Evolutionary conservation across 1,140 invertebrate genomes (phyloP).

Genomic region (Protaetia brevitarsis): DNA sequence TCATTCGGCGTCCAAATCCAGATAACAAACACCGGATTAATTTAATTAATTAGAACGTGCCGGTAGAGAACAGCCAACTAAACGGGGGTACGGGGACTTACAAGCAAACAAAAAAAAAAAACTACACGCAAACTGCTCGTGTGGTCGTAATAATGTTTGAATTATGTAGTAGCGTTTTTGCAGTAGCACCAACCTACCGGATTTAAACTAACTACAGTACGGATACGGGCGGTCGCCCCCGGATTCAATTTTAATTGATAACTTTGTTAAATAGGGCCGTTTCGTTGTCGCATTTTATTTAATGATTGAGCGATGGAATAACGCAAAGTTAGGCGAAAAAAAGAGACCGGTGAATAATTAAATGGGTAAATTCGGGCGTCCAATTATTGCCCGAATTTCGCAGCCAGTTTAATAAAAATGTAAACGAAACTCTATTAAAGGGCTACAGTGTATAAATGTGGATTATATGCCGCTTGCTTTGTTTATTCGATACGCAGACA

Average conservation of each 20-base stretch:
- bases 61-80: neutral
- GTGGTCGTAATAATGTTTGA: neutral
- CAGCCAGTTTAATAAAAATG: neutral
- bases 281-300: neutral
- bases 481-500: too few species aligned
- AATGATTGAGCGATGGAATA: neutral
- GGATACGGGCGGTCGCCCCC: too few species aligned
- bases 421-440: neutral
- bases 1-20: slow-evolving; percentile 20
- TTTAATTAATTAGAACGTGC: slow-evolving; percentile 20
- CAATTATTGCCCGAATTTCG: slow-evolving; percentile 5
- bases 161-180: too few species aligned
- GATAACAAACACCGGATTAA: slow-evolving; percentile 23
- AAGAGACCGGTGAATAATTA: neutral
- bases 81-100: neutral
- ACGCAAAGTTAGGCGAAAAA: neutral
- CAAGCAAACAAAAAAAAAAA: neutral
- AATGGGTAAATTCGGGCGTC: neutral
- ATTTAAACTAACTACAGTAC: too few species aligned
- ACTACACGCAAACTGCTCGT: too few species aligned
- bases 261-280: slow-evolving; percentile 3
- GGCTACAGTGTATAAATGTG: too few species aligned
- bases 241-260: slow-evolving; percentile 10
- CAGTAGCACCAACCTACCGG: too few species aligned
- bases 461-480: too few species aligned